Percentiles rank a stretch among this genome's conserved stretches.
Conservation (phyloP, 2,797 vertebrate genomes). For the Tiaroga cobitis region DNA sequence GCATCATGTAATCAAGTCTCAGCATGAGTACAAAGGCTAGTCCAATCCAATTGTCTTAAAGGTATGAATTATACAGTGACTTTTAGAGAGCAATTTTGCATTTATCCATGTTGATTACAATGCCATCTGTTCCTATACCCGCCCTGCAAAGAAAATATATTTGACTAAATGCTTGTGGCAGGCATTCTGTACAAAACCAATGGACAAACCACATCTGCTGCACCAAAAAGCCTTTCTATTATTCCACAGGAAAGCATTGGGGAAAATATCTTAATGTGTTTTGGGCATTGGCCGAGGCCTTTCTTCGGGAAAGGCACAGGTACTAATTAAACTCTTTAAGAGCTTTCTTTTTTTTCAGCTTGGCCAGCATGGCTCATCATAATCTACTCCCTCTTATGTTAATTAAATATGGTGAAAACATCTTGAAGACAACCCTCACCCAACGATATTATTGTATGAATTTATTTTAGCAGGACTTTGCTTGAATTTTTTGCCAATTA, state of each 20-base stretch:
- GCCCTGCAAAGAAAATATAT: slow-evolving; percentile 45
- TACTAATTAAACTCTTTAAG: slow-evolving; percentile 50
- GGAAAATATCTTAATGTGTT: slow-evolving; percentile 53
- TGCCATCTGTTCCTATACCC: slow-evolving; percentile 60
- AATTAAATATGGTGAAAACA: slow-evolving; percentile 35
- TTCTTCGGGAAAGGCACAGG: slow-evolving; percentile 40
- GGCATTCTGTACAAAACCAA: slow-evolving; percentile 47
- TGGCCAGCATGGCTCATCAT: slow-evolving; percentile 6
- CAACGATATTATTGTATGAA: not conserved
- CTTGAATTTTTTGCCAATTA: not conserved
- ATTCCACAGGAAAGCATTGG: slow-evolving; percentile 42
- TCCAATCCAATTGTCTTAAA: not conserved
- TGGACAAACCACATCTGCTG: slow-evolving; percentile 51
- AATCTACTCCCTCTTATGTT: slow-evolving; percentile 28
- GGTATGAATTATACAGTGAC: not conserved
- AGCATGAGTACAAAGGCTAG: not conserved
- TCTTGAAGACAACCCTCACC: slow-evolving; percentile 5
- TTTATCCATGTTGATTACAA: slow-evolving; percentile 54
- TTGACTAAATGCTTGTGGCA: slow-evolving; percentile 51
- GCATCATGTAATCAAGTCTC: not conserved
- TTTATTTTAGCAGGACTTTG: not conserved
- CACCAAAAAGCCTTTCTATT: slow-evolving; percentile 30
- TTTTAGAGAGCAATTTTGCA: slow-evolving; percentile 21
- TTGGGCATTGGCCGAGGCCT: slow-evolving; percentile 37
- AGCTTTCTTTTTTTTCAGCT: slow-evolving; percentile 18